These are phyloP conservation scores for Promerops cafer DNA, from an alignment of 2,113 vertebrate genomes.

Conservation along the genomic window DNA sequence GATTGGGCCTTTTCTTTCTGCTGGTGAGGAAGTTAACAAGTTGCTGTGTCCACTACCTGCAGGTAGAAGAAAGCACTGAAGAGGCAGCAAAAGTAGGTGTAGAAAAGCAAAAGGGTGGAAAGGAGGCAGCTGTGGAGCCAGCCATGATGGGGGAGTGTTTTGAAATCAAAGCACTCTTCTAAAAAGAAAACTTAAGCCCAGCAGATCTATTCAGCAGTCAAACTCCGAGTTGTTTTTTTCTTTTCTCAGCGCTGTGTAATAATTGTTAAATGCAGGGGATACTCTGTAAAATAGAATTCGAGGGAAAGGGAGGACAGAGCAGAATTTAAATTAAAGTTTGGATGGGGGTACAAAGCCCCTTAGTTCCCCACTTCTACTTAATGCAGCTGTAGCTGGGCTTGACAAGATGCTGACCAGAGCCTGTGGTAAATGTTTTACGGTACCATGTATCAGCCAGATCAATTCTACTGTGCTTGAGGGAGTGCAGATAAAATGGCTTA, in stretches of 20 bases:
- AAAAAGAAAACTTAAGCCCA: not conserved
- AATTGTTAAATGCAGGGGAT: not conserved
- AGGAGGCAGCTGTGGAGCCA: not conserved
- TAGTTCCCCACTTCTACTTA: not conserved
- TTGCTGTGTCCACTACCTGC: not conserved
- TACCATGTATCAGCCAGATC: not conserved
- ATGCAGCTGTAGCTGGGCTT: not conserved
- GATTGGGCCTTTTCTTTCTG: not conserved
- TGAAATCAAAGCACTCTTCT: not conserved
- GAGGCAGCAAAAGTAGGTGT: not conserved
- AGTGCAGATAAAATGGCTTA: constrained; percentile 8
- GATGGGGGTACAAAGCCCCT: not conserved
- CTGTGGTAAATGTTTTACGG: not conserved
- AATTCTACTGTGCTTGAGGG: not conserved
- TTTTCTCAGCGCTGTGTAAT: not conserved
- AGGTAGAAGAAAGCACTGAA: not conserved
- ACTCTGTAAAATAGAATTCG: not conserved
- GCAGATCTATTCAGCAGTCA: not conserved
- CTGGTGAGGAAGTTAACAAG: not conserved
- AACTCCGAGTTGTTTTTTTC: not conserved
- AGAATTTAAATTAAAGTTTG: not conserved
- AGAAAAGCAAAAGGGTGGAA: not conserved
- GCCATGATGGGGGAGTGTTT: not conserved
- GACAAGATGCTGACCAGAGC: constrained; percentile 5
- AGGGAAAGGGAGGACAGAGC: not conserved